phyloP scores from a whole-genome alignment of 2,113 vertebrate species.

The Cryptotis parvus region DNA sequence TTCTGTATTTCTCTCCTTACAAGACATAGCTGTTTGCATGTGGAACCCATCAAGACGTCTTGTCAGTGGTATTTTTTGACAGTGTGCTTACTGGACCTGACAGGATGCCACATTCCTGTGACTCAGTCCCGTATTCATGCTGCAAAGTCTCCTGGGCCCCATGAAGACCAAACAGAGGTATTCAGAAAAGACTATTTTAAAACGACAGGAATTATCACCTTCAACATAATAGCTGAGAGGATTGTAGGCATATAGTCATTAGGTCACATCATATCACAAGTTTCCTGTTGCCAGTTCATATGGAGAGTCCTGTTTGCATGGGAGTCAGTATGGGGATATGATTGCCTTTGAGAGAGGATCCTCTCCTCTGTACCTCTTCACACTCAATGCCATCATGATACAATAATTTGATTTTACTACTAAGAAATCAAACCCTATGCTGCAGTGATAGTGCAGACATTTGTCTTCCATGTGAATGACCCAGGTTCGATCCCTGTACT shows the following conservation, averaged over 20 bases:
- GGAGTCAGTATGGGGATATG: neutral
- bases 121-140: neutral
- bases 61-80: conserved; percentile 37
- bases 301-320: neutral
- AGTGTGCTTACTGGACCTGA: neutral
- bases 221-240: neutral
- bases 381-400: neutral
- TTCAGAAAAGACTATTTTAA: accelerated
- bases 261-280: neutral
- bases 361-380: neutral
- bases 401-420: neutral
- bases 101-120: neutral
- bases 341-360: neutral
- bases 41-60: neutral
- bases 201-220: neutral
- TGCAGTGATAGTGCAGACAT: too few relatives aligned
- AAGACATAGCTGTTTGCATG: conserved; percentile 24
- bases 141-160: conserved; percentile 18
- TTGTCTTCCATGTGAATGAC: too few relatives aligned
- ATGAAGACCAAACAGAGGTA: neutral
- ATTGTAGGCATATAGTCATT: accelerated
- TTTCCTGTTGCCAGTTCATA: neutral
- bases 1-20: conserved; percentile 32
- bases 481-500: too few relatives aligned
- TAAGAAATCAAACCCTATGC: too few relatives aligned